phyloP scores from a whole-genome alignment of 2,113 vertebrate species.

The Ovis canadensis region DNA sequence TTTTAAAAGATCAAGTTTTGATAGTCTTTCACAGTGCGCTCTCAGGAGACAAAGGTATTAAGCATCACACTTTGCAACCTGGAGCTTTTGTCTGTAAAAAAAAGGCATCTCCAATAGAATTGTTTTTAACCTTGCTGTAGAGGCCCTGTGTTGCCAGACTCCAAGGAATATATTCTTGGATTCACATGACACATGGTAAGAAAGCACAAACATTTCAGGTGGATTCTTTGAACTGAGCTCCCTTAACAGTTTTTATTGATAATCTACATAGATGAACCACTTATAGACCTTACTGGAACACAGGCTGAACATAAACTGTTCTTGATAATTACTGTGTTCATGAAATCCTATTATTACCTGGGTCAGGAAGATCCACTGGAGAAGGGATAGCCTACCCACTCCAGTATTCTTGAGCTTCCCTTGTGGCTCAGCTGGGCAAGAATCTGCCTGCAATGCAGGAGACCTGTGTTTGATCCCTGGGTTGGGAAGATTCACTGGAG shows the following conservation, averaged over 20 bases:
- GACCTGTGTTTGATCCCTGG: neutral
- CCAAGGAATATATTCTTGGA: neutral
- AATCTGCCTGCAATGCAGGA: neutral
- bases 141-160: neutral
- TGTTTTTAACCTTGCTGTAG: neutral
- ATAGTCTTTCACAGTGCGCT: accelerated
- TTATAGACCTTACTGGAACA: too few relatives aligned
- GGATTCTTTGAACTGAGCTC: too few relatives aligned
- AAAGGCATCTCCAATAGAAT: neutral
- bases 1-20: neutral
- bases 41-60: neutral
- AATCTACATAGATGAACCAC: too few relatives aligned
- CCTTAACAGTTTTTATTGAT: too few relatives aligned
- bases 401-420: neutral
- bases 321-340: too few relatives aligned
- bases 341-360: too few relatives aligned
- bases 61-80: neutral
- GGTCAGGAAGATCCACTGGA: neutral
- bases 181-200: neutral
- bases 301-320: too few relatives aligned
- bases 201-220: neutral
- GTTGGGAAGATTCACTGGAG: neutral
- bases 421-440: neutral
- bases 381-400: neutral
- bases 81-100: neutral